Evolutionary conservation across 2,113 vertebrate genomes (phyloP).

Genomic region (Mustela nigripes): DNA sequence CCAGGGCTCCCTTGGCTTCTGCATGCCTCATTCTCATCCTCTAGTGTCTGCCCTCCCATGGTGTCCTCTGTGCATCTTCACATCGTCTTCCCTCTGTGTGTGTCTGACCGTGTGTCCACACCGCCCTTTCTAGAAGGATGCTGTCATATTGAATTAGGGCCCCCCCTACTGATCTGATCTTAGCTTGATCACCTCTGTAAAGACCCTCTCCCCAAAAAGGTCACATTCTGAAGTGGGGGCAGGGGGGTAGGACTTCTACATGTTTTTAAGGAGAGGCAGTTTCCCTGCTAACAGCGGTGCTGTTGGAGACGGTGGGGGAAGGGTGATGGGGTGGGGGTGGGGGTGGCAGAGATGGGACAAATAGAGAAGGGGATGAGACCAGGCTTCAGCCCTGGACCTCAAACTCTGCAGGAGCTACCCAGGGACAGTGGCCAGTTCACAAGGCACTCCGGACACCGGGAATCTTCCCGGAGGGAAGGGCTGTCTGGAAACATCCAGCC

Average conservation of each 20-base stretch:
- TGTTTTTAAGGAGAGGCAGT: not conserved
- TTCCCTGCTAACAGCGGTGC: not conserved
- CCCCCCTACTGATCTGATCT: accelerated
- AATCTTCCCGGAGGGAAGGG: not conserved
- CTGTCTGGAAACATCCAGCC: not conserved
- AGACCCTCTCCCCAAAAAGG: not conserved
- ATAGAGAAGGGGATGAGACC: not conserved
- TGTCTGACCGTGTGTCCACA: not conserved
- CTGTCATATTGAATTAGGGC: not conserved
- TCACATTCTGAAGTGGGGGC: not conserved
- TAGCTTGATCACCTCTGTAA: not conserved
- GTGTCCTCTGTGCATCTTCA: not conserved
- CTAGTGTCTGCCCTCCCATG: accelerated
- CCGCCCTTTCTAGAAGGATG: not conserved
- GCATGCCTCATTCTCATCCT: accelerated
- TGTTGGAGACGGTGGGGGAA: not conserved
- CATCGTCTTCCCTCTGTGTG: accelerated
- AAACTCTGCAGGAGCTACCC: not conserved
- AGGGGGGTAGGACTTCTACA: not conserved
- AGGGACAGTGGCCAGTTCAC: not conserved
- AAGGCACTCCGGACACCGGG: not conserved
- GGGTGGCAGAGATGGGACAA: too few relatives aligned
- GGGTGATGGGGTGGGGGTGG: not conserved
- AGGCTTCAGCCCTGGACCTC: not conserved
- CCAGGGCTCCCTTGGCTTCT: not conserved